These are phyloP conservation scores for Antheraea yamamai DNA, from an alignment of 2,888 invertebrate species.

Conservation along the genomic window DNA sequence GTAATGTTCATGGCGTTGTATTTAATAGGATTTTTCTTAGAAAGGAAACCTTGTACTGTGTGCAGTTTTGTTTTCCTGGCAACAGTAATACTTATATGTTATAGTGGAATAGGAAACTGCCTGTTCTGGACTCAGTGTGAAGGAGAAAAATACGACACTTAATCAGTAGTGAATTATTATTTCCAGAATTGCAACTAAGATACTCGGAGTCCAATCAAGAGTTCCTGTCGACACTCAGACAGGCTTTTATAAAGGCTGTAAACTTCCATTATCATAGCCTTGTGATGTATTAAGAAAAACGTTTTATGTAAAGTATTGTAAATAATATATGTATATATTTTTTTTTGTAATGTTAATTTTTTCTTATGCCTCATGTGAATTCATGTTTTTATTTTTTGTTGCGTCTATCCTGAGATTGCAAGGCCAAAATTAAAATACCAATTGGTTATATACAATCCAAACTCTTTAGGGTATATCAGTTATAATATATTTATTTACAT, in stretches of 20 bases:
- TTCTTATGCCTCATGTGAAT: not conserved
- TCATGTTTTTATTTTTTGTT: not conserved
- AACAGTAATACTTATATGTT: conserved; percentile 96
- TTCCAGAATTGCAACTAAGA: conserved; percentile 49
- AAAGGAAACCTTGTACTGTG: conserved; percentile 97
- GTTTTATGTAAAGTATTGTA: conserved; percentile 63
- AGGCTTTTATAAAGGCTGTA: conserved; percentile 3
- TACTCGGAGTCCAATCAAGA: conserved; percentile 53
- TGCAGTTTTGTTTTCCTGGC: conserved; percentile 97
- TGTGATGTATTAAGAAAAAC: conserved; percentile 30
- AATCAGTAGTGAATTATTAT: conserved; percentile 36
- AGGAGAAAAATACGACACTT: conserved; percentile 82
- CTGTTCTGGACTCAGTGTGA: conserved; percentile 95
- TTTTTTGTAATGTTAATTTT: conserved; percentile 4
- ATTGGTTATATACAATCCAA: not conserved
- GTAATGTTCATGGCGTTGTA: conserved; percentile 99
- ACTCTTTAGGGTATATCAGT: not conserved
- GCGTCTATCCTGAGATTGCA: not conserved
- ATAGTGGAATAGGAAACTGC: conserved; percentile 97
- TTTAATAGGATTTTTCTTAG: conserved; percentile 97
- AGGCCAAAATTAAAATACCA: not conserved
- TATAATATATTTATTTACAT: not conserved
- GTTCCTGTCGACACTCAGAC: conserved; percentile 38
- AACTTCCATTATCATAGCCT: conserved; percentile 24
- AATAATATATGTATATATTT: conserved; percentile 54